Conservation (phyloP, 37 sponge, comb jelly and placozoan genomes). For the Oscarella lobularis region DNA sequence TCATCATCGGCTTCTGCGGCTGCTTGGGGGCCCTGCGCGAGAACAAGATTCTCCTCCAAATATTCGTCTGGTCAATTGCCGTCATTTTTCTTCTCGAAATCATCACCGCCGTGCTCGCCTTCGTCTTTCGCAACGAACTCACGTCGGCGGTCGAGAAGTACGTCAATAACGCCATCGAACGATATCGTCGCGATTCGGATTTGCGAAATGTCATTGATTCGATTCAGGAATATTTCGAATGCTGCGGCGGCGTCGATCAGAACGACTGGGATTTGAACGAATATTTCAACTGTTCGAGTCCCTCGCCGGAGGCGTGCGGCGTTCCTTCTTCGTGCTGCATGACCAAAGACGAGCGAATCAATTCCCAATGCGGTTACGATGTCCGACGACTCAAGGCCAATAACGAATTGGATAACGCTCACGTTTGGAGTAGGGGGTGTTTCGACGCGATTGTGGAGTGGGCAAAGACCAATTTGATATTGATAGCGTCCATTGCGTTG, state of each 20-base stretch:
- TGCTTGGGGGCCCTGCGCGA: background rate
- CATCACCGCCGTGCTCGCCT: background rate
- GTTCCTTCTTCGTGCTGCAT: background rate
- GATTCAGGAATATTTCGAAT: background rate
- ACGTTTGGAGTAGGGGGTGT: background rate
- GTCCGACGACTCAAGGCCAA: too few species aligned
- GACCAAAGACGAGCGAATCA: background rate
- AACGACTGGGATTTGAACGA: background rate
- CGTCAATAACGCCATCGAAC: background rate
- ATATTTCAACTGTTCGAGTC: background rate
- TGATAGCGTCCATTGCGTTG: background rate
- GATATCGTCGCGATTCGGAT: background rate
- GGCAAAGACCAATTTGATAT: background rate
- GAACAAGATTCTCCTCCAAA: background rate
- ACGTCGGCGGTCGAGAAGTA: background rate
- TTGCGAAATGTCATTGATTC: background rate
- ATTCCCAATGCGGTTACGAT: background rate
- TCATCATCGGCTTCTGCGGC: background rate
- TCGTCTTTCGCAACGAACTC: background rate
- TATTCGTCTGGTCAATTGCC: background rate
- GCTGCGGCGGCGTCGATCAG: background rate
- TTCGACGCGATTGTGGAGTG: background rate
- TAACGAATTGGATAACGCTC: background rate
- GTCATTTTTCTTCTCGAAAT: background rate
- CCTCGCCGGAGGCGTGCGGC: background rate